phyloP scores from a whole-genome alignment of 2,113 vertebrate species.

The Tetrax tetrax region DNA sequence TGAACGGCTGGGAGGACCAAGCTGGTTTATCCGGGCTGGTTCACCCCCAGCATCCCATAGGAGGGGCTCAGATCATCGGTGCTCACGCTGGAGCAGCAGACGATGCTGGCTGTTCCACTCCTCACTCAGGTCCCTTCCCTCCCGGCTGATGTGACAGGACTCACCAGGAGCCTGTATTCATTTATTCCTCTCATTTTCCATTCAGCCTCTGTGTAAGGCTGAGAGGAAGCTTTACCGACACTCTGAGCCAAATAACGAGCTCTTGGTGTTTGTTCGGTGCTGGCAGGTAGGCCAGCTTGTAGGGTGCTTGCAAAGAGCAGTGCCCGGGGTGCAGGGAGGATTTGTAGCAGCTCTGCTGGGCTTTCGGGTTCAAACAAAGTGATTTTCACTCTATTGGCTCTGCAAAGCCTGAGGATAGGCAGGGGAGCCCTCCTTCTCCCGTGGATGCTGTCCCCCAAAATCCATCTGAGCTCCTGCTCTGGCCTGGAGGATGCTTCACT shows the following conservation, averaged over 20 bases:
- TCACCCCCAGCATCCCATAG: fast-evolving
- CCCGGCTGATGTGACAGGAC: background rate
- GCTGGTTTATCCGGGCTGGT: background rate
- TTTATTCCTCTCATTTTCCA: background rate
- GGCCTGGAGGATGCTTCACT: background rate
- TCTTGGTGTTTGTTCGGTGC: fast-evolving
- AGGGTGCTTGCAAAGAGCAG: background rate
- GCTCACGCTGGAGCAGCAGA: background rate
- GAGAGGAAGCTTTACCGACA: background rate
- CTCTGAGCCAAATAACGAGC: background rate
- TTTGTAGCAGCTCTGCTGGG: background rate
- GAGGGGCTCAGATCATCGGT: fast-evolving
- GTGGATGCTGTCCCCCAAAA: background rate
- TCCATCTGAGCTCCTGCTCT: background rate
- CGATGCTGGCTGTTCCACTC: background rate
- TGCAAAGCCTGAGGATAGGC: background rate
- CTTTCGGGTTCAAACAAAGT: background rate
- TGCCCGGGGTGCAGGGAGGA: background rate
- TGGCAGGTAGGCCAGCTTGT: background rate
- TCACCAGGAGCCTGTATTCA: background rate
- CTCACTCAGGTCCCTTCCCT: background rate
- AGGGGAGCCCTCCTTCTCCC: background rate
- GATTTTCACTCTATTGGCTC: background rate
- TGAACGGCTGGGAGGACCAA: no score
- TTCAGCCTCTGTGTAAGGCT: background rate